Evolutionary conservation across 2,113 vertebrate species (phyloP).

Genomic region (Myotis yumanensis): DNA sequence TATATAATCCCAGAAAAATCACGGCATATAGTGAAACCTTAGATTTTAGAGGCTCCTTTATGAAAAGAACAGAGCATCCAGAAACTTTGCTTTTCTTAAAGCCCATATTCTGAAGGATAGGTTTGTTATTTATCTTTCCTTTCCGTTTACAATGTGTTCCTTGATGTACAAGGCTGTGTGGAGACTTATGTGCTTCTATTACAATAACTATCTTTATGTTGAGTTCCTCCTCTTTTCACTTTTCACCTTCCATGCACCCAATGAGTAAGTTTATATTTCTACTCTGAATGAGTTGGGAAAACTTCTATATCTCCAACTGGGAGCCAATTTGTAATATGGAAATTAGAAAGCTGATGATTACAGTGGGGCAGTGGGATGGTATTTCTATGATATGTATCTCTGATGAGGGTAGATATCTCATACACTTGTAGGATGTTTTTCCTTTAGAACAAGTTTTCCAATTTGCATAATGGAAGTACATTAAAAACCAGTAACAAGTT

Average conservation of each 20-base stretch:
- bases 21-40: neutral
- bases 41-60: neutral
- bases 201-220: neutral
- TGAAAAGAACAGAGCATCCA: neutral
- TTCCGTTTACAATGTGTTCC: neutral
- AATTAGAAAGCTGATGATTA: neutral
- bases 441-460: neutral
- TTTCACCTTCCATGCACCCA: neutral
- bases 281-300: neutral
- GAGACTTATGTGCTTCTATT: neutral
- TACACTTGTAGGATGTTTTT: neutral
- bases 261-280: slow-evolving; percentile 19
- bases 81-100: slow-evolving; percentile 9
- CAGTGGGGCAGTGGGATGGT: neutral
- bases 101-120: neutral
- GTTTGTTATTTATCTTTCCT: neutral
- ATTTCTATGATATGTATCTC: neutral
- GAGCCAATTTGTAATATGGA: neutral
- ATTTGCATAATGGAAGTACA: neutral
- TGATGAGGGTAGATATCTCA: neutral
- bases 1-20: neutral
- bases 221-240: neutral
- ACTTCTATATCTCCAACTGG: neutral
- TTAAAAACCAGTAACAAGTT: neutral
- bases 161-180: neutral